Conservation (phyloP, 2,888 invertebrate genomes). For the Electrophaes corylata region DNA sequence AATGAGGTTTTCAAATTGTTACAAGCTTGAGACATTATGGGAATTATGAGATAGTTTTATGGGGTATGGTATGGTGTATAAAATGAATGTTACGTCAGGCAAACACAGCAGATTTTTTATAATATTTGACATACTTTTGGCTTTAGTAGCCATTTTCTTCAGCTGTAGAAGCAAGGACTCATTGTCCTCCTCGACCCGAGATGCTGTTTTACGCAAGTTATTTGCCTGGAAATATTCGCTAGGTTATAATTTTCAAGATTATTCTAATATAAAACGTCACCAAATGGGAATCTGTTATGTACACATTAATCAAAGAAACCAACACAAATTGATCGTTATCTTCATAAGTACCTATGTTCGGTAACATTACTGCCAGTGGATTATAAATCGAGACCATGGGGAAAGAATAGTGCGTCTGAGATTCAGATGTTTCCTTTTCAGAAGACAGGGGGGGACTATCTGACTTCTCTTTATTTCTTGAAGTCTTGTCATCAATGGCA, state of each 20-base stretch:
- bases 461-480: conserved; percentile 61
- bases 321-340: conserved; percentile 51
- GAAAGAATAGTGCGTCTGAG: conserved; percentile 59
- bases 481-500: conserved; percentile 20
- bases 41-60: conserved; percentile 15
- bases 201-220: conserved; percentile 94
- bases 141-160: conserved; percentile 96
- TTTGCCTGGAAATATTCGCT: conserved; percentile 88
- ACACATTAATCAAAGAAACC: conserved; percentile 47
- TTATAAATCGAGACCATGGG: conserved; percentile 76
- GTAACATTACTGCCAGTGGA: conserved; percentile 78
- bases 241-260: conserved; percentile 57
- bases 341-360: conserved; percentile 76
- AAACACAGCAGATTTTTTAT: conserved; percentile 67
- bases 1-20: conserved; percentile 26
- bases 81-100: conserved; percentile 53
- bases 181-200: conserved; percentile 98
- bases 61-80: conserved; percentile 43
- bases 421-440: conserved; percentile 55
- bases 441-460: conserved; percentile 78
- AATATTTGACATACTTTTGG: conserved; percentile 88
- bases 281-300: conserved; percentile 38
- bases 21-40: conserved; percentile 17
- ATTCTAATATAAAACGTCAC: conserved; percentile 35
- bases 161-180: conserved; percentile 97